A percentile compares a stretch with the other conserved stretches of the same genome.
Conservation (phyloP, 2,888 invertebrate species). For the Spilarctia lutea region DNA sequence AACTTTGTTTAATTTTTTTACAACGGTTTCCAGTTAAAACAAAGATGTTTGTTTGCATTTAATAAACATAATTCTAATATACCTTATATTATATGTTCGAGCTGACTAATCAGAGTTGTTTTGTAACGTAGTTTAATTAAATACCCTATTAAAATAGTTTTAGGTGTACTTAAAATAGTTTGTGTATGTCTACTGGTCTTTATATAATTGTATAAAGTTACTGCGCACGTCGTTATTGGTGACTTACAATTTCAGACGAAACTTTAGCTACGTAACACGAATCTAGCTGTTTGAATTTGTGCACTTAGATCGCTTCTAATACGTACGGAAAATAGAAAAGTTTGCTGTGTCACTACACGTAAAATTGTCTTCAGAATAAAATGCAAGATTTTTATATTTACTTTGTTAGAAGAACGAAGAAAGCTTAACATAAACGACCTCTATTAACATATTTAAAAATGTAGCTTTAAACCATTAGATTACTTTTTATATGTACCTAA, state of each 20-base stretch:
- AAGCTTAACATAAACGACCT: neutral
- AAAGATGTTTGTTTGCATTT: neutral
- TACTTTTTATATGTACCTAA: no score
- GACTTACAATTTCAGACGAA: slow-evolving; percentile 59
- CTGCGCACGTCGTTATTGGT: slow-evolving; percentile 57
- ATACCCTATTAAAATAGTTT: slow-evolving; percentile 13
- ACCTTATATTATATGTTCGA: neutral
- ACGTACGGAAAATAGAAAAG: slow-evolving; percentile 48
- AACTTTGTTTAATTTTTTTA: neutral
- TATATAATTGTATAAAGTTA: slow-evolving; percentile 34
- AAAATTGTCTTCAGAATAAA: slow-evolving; percentile 12
- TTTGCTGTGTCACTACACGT: slow-evolving; percentile 18
- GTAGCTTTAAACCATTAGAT: no score
- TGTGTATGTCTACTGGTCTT: slow-evolving; percentile 23
- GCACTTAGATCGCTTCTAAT: slow-evolving; percentile 51
- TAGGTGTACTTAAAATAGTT: slow-evolving; percentile 26
- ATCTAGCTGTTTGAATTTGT: slow-evolving; percentile 61
- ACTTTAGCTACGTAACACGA: slow-evolving; percentile 57
- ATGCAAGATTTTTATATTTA: slow-evolving; percentile 13
- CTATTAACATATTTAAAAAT: no score
- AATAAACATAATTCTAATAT: neutral
- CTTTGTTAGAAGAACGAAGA: neutral
- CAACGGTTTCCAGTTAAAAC: neutral
- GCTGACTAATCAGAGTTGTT: neutral
- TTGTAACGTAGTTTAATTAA: neutral